These are phyloP conservation scores for Podarcis lilfordi DNA, from an alignment of 2,797 vertebrate genomes.

Conservation along the genomic window DNA sequence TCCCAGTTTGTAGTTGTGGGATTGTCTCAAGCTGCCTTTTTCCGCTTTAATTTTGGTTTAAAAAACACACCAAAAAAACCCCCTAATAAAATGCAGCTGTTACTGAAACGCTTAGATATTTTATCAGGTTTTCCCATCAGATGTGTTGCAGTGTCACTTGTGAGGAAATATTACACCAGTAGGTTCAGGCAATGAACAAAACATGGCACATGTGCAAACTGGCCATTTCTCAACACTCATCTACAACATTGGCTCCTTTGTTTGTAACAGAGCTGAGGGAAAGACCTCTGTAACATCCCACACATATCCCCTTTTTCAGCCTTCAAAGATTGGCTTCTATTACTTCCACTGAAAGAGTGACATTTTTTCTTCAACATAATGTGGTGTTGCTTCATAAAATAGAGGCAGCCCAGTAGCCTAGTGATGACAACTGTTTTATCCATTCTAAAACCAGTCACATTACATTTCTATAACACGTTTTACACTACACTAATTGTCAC, in stretches of 20 bases:
- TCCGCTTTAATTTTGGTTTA: slow-evolving; percentile 17
- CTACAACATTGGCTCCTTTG: slow-evolving; percentile 43
- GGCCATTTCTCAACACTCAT: slow-evolving; percentile 50
- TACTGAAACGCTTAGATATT: slow-evolving; percentile 37
- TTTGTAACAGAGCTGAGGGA: slow-evolving; percentile 45
- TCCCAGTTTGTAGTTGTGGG: neutral
- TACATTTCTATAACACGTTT: neutral
- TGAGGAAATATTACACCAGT: slow-evolving; percentile 57
- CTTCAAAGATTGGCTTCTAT: slow-evolving; percentile 28
- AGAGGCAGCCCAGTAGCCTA: neutral
- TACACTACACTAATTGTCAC: neutral
- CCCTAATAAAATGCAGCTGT: slow-evolving; percentile 33
- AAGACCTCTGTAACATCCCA: slow-evolving; percentile 52
- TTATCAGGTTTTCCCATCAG: slow-evolving; percentile 46
- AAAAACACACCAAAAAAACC: neutral
- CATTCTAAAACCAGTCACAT: neutral
- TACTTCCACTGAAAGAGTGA: slow-evolving; percentile 37
- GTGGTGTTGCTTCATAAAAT: neutral
- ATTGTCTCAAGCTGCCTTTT: slow-evolving; percentile 44
- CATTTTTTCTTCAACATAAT: neutral
- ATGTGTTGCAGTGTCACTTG: slow-evolving; percentile 37
- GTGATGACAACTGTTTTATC: neutral
- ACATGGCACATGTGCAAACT: slow-evolving; percentile 32
- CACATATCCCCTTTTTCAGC: slow-evolving; percentile 31
- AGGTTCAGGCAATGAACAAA: slow-evolving; percentile 51